A percentile compares a stretch with the other conserved stretches of the same genome.
Conservation (phyloP, 2,113 vertebrate species). For the Tor tambroides region DNA sequence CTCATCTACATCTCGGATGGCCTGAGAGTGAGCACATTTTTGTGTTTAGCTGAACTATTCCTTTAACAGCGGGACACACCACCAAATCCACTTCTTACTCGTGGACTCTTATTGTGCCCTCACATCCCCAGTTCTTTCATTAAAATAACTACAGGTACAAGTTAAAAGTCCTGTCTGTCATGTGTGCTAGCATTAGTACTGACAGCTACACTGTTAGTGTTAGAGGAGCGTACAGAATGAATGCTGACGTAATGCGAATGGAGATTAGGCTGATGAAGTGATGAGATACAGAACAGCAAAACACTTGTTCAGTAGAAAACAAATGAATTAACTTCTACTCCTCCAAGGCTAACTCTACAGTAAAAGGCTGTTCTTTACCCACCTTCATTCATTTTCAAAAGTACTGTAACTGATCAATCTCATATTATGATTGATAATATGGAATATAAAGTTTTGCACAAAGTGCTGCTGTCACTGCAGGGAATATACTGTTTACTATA, state of each 20-base stretch:
- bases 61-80: not conserved
- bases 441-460: not conserved
- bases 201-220: constrained; percentile 4
- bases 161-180: not conserved
- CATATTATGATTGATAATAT: not conserved
- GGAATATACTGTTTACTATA: not conserved
- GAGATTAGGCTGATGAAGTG: not conserved
- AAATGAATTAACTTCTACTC: not conserved
- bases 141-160: not conserved
- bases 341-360: constrained; percentile 22
- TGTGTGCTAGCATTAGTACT: not conserved
- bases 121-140: not conserved
- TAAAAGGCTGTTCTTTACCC: constrained; percentile 43
- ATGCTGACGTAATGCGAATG: not conserved
- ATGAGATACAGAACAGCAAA: not conserved
- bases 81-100: not conserved
- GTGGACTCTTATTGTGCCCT: not conserved
- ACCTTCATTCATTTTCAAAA: not conserved
- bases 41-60: too few species aligned
- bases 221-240: not conserved
- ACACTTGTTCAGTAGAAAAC: not conserved
- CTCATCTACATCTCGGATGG: too few species aligned
- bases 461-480: too few species aligned
- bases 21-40: too few species aligned
- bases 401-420: not conserved